These are phyloP conservation scores for Caenorhabditis uteleia DNA, from an alignment of 2,888 invertebrate species.

Conservation along the genomic window DNA sequence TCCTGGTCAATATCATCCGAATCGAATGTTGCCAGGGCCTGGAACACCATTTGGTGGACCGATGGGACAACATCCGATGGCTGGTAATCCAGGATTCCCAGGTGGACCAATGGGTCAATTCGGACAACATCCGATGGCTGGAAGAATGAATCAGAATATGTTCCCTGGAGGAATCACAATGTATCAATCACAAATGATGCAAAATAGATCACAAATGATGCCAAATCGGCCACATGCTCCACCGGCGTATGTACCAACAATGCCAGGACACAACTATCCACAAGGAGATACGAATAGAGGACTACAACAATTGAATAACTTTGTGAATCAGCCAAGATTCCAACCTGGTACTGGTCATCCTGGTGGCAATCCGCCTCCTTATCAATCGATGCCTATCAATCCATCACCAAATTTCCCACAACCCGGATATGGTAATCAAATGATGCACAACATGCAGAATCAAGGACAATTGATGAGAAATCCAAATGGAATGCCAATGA, in stretches of 20 bases:
- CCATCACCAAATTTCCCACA: background rate
- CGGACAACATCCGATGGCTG: background rate
- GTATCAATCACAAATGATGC: background rate
- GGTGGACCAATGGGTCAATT: constrained; percentile 7
- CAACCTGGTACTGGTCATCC: no score
- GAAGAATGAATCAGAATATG: constrained; percentile 4
- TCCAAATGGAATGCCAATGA: constrained; percentile 13
- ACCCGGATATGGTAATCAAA: background rate
- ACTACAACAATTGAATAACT: constrained; percentile 39
- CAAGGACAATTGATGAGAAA: background rate
- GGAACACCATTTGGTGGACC: background rate
- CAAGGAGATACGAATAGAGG: background rate
- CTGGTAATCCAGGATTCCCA: no score
- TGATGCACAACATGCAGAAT: background rate
- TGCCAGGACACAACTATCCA: constrained; percentile 3
- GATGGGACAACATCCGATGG: constrained; percentile 6
- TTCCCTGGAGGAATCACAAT: background rate
- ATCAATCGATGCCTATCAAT: background rate
- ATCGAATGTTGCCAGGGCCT: background rate
- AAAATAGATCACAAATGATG: background rate
- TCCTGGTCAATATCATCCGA: background rate
- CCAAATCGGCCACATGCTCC: background rate
- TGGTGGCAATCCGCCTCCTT: constrained; percentile 17
- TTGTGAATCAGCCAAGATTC: constrained; percentile 41
- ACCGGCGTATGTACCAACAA: constrained; percentile 15